Percentiles rank a stretch among this genome's conserved stretches.
Conservation (phyloP, 2,113 vertebrate genomes). For the Gasterosteus aculeatus region DNA sequence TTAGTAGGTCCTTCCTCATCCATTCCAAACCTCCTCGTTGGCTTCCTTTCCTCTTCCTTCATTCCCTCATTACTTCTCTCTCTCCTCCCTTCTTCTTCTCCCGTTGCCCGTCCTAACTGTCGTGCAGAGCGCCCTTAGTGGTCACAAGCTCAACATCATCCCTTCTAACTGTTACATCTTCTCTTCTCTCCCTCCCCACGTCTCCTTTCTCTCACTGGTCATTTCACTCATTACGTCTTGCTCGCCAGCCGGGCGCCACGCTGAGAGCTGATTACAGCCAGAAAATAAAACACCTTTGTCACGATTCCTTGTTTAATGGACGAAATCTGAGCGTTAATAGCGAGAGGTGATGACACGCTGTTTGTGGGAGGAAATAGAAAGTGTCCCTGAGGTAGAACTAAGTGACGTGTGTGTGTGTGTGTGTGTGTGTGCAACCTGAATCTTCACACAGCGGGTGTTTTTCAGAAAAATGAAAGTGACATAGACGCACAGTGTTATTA, state of each 20-base stretch:
- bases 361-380: constrained; percentile 58
- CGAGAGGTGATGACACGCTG: constrained; percentile 60
- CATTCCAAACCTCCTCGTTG: too few relatives aligned
- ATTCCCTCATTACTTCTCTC: not conserved
- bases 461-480: constrained; percentile 8
- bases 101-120: not conserved
- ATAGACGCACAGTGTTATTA: not conserved
- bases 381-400: constrained; percentile 71
- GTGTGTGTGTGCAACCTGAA: constrained; percentile 28
- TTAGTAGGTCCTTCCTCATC: constrained; percentile 82
- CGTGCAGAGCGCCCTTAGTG: not conserved
- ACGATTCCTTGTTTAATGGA: constrained; percentile 59
- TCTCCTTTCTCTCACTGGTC: not conserved
- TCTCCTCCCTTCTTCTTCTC: too few relatives aligned
- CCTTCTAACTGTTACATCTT: not conserved
- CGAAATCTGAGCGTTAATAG: constrained; percentile 56
- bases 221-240: constrained; percentile 6
- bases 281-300: constrained; percentile 29
- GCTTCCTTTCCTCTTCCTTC: not conserved
- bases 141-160: not conserved
- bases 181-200: not conserved
- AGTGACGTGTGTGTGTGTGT: constrained; percentile 58
- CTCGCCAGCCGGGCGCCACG: not conserved
- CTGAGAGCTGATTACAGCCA: constrained; percentile 51
- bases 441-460: constrained; percentile 5